Evolutionary conservation across 2,113 vertebrate species (phyloP), one percentile per base, ranked within the genome.

Genomic region (Protomyctophum bolini): DNA sequence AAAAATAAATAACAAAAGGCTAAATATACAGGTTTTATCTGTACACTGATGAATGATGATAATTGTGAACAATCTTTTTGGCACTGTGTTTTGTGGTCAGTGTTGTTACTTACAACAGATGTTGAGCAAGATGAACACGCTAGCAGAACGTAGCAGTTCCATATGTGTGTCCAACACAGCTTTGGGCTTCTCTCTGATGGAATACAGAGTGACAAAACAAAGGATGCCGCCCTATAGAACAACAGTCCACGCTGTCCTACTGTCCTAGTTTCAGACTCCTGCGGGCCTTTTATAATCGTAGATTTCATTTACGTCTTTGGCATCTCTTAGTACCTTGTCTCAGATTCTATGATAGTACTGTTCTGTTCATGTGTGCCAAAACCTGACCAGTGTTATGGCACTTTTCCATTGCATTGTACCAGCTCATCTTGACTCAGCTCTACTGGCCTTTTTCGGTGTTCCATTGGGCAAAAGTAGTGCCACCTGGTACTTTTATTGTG

Each of bases 71-170:
- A 14, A 62, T 59, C 51, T 29, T 68, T 84, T 80, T 81, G 66
- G 62, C 58, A 56, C 46, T 46, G 14, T 28, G 12, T 10, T 72
- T 67, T 82, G 73, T 82, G 82, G 84, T 82, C 66, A 70, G 60
- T 68, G 47, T 78, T 70, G 58, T 65, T 80, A 74, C 74, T 83
- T 86, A 81, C 21, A 86, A 64, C 83, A 83, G 83, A 88, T 83
- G 81, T 75, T 83, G 72, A 69, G 79, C 71, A 85, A 85, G 66
- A 78, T 74, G 77, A 83, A 79, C 75, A 79, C 4, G 14, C 58
- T 63, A 62, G 65, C 64, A 82, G 71, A 79, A 58, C 3, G 2
- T 61, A 86, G 59, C 45, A 69, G 46, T 73, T 84, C 71, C 63
- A 83, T 61, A 80, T 80, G 72, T 70, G 45, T n/a, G 0, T 66